These are phyloP conservation scores for Cotesia glomerata DNA, from an alignment of 1,140 invertebrate species.

Conservation along the genomic window DNA sequence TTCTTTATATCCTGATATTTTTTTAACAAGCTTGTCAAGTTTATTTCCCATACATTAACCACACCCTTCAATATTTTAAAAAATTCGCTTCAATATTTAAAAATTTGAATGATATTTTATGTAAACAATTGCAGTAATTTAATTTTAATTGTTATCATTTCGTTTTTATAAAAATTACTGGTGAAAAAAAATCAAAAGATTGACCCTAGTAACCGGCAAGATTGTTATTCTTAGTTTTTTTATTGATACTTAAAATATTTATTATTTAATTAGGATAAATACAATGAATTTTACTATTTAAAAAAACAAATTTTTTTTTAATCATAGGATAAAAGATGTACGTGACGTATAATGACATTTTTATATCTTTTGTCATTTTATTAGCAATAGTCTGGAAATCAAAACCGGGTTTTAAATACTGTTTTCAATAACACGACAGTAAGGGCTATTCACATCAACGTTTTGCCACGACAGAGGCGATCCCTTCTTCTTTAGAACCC, in stretches of 20 bases:
- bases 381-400: not conserved
- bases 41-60: conserved; percentile 22
- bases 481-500: not conserved
- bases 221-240: too few species aligned
- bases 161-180: too few species aligned
- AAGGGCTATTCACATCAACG: not conserved
- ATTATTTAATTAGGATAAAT: too few species aligned
- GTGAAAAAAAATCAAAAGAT: too few species aligned
- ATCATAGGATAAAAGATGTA: too few species aligned
- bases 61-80: conserved; percentile 35
- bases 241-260: too few species aligned
- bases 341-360: too few species aligned
- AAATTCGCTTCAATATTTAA: not conserved
- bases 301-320: too few species aligned
- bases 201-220: too few species aligned
- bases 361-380: not conserved
- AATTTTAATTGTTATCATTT: not conserved
- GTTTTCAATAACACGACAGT: not conserved
- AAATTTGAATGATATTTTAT: not conserved
- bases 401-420: not conserved
- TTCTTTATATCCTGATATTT: too few species aligned
- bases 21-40: too few species aligned
- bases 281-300: too few species aligned
- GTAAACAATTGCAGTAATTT: not conserved
- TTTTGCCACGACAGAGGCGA: not conserved